phyloP scores from a whole-genome alignment of 2,797 vertebrate genomes.

The Neostethus bicornis region DNA sequence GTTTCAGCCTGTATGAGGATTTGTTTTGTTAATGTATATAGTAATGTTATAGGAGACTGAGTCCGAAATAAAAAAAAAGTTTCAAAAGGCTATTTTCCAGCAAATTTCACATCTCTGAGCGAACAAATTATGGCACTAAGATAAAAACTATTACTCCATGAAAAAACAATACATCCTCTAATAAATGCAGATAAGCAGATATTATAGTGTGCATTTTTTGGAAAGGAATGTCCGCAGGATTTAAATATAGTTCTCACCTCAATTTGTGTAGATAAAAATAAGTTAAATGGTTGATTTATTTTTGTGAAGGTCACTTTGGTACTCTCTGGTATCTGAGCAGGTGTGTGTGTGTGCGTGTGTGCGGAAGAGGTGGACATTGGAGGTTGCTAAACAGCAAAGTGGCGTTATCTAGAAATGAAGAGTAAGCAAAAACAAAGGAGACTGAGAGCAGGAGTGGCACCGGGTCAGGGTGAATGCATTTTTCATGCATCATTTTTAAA shows the following conservation, averaged over 20 bases:
- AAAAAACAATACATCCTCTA: too few relatives aligned
- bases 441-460: conserved; percentile 8
- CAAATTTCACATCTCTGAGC: too few relatives aligned
- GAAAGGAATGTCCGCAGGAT: too few relatives aligned
- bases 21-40: too few relatives aligned
- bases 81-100: too few relatives aligned
- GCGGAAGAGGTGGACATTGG: background rate
- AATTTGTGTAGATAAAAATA: background rate
- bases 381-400: conserved; percentile 1
- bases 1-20: too few relatives aligned
- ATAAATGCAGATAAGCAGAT: too few relatives aligned
- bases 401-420: conserved; percentile 47
- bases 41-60: too few relatives aligned
- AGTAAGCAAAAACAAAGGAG: conserved; percentile 58
- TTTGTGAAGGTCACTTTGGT: conserved; percentile 60
- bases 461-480: conserved; percentile 25
- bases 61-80: too few relatives aligned
- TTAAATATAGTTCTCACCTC: background rate
- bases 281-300: conserved; percentile 14
- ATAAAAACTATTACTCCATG: too few relatives aligned
- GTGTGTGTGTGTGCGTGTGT: conserved; percentile 29
- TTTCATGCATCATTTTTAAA: conserved; percentile 7
- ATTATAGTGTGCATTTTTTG: too few relatives aligned
- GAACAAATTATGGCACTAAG: too few relatives aligned
- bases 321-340: conserved; percentile 26